These are phyloP conservation scores for Semicossyphus pulcher DNA, from an alignment of 2,113 vertebrate species.

Conservation along the genomic window DNA sequence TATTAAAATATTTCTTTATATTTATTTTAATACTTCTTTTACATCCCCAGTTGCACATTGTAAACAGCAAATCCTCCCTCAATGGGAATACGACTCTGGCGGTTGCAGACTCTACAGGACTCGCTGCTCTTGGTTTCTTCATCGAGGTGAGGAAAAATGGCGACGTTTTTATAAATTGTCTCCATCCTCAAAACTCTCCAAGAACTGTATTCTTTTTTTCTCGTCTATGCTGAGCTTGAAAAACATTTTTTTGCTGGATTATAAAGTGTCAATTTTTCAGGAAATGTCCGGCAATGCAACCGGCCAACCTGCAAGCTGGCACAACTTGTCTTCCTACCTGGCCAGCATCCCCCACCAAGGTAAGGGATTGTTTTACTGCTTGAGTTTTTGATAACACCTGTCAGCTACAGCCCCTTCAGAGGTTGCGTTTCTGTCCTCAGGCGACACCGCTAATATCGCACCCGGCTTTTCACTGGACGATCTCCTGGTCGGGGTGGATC, in stretches of 20 bases:
- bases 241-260: too few species aligned
- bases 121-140: slow-evolving; percentile 76
- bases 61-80: slow-evolving; percentile 63
- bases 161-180: too few species aligned
- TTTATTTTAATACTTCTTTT: neutral
- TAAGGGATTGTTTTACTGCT: slow-evolving; percentile 26
- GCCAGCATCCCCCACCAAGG: slow-evolving; percentile 32
- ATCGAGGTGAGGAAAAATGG: slow-evolving; percentile 56
- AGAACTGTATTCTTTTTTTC: too few species aligned
- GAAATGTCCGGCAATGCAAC: slow-evolving; percentile 21
- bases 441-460: accelerated
- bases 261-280: slow-evolving; percentile 10
- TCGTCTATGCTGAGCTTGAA: neutral
- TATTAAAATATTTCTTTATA: neutral
- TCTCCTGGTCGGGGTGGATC: slow-evolving; percentile 65
- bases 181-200: too few species aligned
- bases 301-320: slow-evolving; percentile 66
- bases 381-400: neutral
- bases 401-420: neutral
- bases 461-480: slow-evolving; percentile 53
- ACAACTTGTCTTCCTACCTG: slow-evolving; percentile 64
- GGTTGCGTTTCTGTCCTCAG: slow-evolving; percentile 41
- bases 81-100: slow-evolving; percentile 22
- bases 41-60: slow-evolving; percentile 80
- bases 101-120: slow-evolving; percentile 48